Conservation (phyloP, 2,888 invertebrate genomes). For the Ectemnius lituratus region DNA sequence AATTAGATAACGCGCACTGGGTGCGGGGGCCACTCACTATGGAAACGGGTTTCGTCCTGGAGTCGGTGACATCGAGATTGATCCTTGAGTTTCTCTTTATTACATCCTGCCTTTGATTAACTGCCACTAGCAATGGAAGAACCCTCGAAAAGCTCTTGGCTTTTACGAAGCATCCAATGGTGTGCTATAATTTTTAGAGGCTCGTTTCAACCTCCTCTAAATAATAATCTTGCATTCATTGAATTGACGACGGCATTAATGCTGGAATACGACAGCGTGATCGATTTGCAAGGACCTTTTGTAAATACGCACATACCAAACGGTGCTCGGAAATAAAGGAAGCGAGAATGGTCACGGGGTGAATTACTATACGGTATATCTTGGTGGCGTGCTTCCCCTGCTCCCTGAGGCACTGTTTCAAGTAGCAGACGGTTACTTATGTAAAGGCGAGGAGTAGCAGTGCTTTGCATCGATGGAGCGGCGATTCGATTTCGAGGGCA, state of each 20-base stretch:
- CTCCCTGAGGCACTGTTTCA: background rate
- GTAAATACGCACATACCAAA: background rate
- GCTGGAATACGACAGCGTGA: background rate
- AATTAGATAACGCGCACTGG: conserved; percentile 48
- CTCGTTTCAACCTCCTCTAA: background rate
- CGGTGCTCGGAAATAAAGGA: background rate
- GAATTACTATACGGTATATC: background rate
- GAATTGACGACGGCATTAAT: background rate
- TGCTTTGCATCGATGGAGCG: conserved; percentile 25
- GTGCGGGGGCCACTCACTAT: background rate
- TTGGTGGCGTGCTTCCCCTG: background rate
- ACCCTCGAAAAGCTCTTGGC: conserved; percentile 7
- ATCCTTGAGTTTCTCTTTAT: conserved; percentile 55
- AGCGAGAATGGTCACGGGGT: background rate
- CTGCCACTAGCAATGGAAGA: conserved; percentile 9
- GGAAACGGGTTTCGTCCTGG: conserved; percentile 46
- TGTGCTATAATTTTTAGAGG: background rate
- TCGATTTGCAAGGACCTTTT: background rate
- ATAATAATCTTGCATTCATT: background rate
- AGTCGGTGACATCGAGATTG: conserved; percentile 37
- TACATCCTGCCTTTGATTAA: conserved; percentile 44
- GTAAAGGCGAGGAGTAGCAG: conserved; percentile 25
- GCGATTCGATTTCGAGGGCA: conserved; percentile 60
- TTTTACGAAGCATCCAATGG: background rate
- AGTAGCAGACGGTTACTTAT: conserved; percentile 29